A percentile compares a stretch with the other conserved stretches of the same genome.
phyloP scores from a whole-genome alignment of 2,797 vertebrate genomes.

The Tamandua tetradactyla region DNA sequence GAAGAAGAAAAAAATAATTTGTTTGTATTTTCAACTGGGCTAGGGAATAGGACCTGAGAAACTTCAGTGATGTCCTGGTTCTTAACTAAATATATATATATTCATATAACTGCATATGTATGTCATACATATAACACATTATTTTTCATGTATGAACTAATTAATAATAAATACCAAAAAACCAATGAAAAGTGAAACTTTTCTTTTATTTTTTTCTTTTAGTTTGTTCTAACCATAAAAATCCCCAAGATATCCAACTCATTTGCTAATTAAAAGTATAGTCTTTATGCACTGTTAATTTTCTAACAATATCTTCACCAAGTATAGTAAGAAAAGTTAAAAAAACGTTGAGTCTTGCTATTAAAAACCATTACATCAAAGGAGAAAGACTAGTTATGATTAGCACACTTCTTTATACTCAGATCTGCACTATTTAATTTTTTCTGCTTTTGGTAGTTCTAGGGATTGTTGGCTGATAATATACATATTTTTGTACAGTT shows the following conservation, averaged over 20 bases:
- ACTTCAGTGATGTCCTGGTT: background rate
- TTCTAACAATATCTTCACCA: background rate
- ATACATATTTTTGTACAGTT: background rate
- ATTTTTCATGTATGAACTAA: background rate
- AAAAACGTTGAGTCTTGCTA: background rate
- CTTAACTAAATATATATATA: too few species aligned
- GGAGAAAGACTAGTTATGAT: background rate
- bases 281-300: background rate
- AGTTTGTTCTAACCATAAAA: background rate
- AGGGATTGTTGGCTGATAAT: background rate
- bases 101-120: too few species aligned
- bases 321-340: background rate
- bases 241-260: background rate
- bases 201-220: background rate
- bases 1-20: background rate
- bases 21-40: too few species aligned
- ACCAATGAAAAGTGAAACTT: background rate
- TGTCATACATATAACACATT: background rate
- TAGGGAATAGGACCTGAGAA: background rate
- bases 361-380: background rate
- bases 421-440: background rate
- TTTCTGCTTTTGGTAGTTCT: background rate
- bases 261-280: background rate
- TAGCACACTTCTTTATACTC: background rate
- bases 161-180: background rate